Percentiles rank a stretch among this genome's conserved stretches.
These are phyloP conservation scores for Galeruca laticollis DNA, from an alignment of 2,888 invertebrate species.

Conservation along the genomic window DNA sequence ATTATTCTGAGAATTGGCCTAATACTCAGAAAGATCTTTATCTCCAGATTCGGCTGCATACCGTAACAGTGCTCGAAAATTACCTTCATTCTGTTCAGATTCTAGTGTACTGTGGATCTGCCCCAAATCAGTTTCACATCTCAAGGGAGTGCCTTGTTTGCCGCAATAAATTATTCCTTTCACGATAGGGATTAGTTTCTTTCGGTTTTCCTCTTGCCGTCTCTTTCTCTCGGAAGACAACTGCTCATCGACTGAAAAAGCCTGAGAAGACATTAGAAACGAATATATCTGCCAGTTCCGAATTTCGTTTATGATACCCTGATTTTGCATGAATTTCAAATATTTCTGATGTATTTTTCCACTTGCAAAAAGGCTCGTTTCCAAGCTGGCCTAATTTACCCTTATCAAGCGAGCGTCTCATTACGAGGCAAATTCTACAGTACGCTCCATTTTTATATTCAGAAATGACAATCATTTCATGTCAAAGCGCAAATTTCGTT, in stretches of 20 bases:
- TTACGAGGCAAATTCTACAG: conserved; percentile 15
- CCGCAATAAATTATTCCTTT: neutral
- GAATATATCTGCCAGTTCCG: neutral
- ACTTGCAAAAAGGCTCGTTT: conserved; percentile 1
- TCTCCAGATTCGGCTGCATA: no score
- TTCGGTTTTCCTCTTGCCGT: no score
- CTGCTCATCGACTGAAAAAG: no score
- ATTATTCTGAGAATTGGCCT: conserved; percentile 15
- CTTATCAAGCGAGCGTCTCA: conserved; percentile 15
- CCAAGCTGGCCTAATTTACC: conserved; percentile 14
- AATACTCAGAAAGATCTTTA: conserved; percentile 13
- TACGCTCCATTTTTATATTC: neutral
- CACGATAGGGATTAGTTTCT: no score
- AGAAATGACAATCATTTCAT: neutral
- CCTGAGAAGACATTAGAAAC: neutral
- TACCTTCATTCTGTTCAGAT: conserved; percentile 14
- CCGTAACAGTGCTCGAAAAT: no score
- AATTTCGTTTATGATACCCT: no score
- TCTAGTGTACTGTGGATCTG: neutral
- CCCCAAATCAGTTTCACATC: no score
- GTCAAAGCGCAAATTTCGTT: no score
- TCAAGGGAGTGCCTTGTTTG: no score
- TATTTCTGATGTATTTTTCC: conserved; percentile 16
- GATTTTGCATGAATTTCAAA: conserved; percentile 7
- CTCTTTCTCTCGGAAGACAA: no score